Percentiles rank a stretch among this genome's conserved stretches.
Conservation (phyloP, 2,888 invertebrate species). For the Drosophila kanekoi region DNA sequence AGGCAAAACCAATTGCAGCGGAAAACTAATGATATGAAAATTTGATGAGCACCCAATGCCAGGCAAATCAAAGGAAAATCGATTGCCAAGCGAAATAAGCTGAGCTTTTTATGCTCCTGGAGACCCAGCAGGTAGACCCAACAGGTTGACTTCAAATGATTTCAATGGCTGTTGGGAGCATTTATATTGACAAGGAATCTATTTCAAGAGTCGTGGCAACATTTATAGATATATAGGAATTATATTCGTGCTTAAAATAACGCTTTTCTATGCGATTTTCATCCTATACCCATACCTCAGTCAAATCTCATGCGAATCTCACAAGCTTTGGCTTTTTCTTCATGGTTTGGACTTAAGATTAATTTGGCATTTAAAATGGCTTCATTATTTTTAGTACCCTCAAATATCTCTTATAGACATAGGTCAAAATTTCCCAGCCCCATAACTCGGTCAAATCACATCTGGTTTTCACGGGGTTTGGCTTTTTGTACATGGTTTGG, state of each 20-base stretch:
- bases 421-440: too few species aligned
- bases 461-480: too few species aligned
- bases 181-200: too few species aligned
- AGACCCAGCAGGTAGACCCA: slow-evolving; percentile 3
- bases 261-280: background rate
- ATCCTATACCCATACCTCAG: background rate
- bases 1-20: slow-evolving; percentile 28
- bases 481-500: too few species aligned
- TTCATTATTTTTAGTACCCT: too few species aligned
- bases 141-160: slow-evolving; percentile 7
- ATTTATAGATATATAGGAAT: background rate
- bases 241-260: background rate
- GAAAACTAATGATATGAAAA: slow-evolving; percentile 72
- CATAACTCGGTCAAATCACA: too few species aligned
- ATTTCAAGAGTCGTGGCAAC: too few species aligned
- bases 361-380: too few species aligned
- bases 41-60: slow-evolving; percentile 39
- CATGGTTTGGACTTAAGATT: too few species aligned
- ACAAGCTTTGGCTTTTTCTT: too few species aligned
- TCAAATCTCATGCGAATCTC: too few species aligned
- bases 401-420: too few species aligned
- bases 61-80: slow-evolving; percentile 33
- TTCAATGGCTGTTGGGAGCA: background rate
- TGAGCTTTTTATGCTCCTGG: slow-evolving; percentile 1
- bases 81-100: slow-evolving; percentile 27